A percentile compares a stretch with the other conserved stretches of the same genome.
Conservation (phyloP, 2,888 invertebrate genomes). For the Strigamia maritima region DNA sequence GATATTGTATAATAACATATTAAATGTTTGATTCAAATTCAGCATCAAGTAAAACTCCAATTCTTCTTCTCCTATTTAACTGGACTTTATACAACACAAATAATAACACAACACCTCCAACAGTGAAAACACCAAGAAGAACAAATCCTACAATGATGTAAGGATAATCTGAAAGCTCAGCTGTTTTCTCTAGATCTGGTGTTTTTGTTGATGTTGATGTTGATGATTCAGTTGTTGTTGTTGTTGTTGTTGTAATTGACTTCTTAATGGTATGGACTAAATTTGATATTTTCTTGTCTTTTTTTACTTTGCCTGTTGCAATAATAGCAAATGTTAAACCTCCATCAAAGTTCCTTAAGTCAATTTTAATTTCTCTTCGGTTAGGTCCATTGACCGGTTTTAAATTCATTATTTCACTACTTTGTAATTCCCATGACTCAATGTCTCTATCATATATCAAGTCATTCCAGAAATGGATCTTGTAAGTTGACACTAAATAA, state of each 20-base stretch:
- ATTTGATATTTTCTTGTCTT: not conserved
- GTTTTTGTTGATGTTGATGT: not conserved
- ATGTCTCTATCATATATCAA: not conserved
- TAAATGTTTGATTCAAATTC: too few species aligned
- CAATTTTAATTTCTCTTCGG: not conserved
- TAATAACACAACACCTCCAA: not conserved
- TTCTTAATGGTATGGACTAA: not conserved
- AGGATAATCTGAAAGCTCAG: not conserved
- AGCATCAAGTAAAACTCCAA: not conserved
- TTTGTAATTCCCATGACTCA: not conserved
- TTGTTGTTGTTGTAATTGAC: not conserved
- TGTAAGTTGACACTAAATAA: not conserved
- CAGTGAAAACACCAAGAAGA: not conserved
- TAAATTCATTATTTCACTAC: not conserved
- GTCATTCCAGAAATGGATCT: not conserved
- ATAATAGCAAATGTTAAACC: slow-evolving; percentile 13
- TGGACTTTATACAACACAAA: not conserved
- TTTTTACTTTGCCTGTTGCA: not conserved
- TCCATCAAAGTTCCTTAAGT: not conserved
- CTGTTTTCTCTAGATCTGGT: not conserved
- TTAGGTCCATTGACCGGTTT: not conserved
- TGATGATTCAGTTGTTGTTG: not conserved
- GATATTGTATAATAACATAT: too few species aligned
- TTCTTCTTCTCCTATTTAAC: not conserved
- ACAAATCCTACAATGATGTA: not conserved